Evolutionary conservation across 1,140 invertebrate species (phyloP), one percentile per base, ranked within the genome.

Genomic region (Sitobion miscanthi): DNA sequence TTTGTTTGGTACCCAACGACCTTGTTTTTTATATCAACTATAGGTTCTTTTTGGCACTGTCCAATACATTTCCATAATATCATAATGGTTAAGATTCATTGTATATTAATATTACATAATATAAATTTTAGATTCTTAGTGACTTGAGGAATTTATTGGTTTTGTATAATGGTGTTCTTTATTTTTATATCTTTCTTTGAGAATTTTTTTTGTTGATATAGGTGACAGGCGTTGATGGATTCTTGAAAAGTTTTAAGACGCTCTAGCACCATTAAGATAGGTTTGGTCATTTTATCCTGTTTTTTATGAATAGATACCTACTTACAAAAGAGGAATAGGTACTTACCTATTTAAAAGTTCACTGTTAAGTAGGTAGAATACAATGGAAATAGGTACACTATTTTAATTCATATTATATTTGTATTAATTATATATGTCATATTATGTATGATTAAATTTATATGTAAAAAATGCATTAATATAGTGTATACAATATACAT

Each of bases 21-120:
- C 82, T 85, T 93, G 91, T 49, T 11, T 57, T 90, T 42, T 62
- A 90, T 90, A 69, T 45, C 30, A 47, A 90, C 54, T 82, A 42
- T 42, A 23, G 14, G 47, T 93, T 93, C n/a, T 30, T 93, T 86
- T 93, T 93, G 91, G 91, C 91, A 93, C 77, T 49, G 30, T 35
- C 5, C 42, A 35, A 45, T 85, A 52, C 2, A 86, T 93, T 93
- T 42, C 35, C 49, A 86, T 83, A 92, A 54, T 49, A 45, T 47
- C 23, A 77, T 42, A 89, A 89, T 14, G 52, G 88, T 89, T 89
- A 89, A 38, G 52, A 89, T 38, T 42, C 20, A 42, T 57, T 42
- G 20, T 54, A 42, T 57, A 87, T 42, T 25, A 77, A 77, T 52
- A 49, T 17, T 49, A 88, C 21, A 88, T 23, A 45, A 82, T 85